Conservation (phyloP, 2,888 invertebrate genomes). For the Hirtodrosophila duncani region DNA sequence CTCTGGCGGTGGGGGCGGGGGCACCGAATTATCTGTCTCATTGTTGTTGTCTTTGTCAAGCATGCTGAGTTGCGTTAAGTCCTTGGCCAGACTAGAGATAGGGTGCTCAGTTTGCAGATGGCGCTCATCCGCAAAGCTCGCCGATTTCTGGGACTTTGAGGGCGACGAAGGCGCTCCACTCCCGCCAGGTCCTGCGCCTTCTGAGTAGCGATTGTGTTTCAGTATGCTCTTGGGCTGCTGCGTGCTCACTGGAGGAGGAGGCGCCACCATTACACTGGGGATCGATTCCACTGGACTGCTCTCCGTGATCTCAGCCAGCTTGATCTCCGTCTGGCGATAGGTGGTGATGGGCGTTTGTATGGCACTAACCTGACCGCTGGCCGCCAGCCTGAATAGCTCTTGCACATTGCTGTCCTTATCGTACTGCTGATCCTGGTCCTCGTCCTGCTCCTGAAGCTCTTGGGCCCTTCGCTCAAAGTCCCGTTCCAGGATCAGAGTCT, state of each 20-base stretch:
- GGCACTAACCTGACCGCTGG: constrained; percentile 75
- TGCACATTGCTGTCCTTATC: constrained; percentile 79
- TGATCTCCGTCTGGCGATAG: constrained; percentile 77
- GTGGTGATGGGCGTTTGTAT: constrained; percentile 78
- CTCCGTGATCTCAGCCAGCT: constrained; percentile 60
- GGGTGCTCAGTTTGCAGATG: constrained; percentile 73
- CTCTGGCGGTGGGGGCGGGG: constrained; percentile 89
- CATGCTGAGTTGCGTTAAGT: constrained; percentile 70
- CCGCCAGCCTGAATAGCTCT: constrained; percentile 79
- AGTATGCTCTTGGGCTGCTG: constrained; percentile 78
- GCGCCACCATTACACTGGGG: constrained; percentile 17
- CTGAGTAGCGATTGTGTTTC: constrained; percentile 77
- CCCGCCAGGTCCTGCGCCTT: constrained; percentile 45
- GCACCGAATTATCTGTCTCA: constrained; percentile 48
- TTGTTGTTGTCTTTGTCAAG: constrained; percentile 63
- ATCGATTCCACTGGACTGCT: constrained; percentile 51
- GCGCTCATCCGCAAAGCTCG: constrained; percentile 77
- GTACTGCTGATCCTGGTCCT: constrained; percentile 79
- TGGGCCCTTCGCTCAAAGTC: constrained; percentile 95
- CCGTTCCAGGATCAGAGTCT: constrained; percentile 92
- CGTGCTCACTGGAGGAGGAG: constrained; percentile 15
- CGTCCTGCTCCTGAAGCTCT: constrained; percentile 85
- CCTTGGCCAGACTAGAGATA: constrained; percentile 73
- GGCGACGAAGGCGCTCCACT: constrained; percentile 75
- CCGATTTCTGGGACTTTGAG: constrained; percentile 77